Percentiles rank a stretch among this genome's conserved stretches.
Conservation (phyloP, 1,140 invertebrate genomes). For the Wiebesia pumilae region DNA sequence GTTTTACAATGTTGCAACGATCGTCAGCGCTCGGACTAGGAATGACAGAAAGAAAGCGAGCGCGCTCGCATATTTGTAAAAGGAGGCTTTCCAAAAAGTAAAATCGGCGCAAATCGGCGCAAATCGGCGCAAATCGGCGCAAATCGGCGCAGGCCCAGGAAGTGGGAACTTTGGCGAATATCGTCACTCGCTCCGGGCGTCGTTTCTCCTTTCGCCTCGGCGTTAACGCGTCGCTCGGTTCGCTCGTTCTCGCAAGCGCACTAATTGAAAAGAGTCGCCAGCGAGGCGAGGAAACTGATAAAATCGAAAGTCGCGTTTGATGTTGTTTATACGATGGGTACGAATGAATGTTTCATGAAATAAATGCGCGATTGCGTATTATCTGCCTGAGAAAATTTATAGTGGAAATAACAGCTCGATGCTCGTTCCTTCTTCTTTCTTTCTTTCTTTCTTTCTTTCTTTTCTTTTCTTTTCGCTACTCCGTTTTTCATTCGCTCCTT, state of each 20-base stretch:
- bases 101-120: too few relatives aligned
- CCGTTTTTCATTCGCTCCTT: too few relatives aligned
- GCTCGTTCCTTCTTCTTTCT: not conserved
- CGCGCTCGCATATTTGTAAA: too few relatives aligned
- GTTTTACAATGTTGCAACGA: too few relatives aligned
- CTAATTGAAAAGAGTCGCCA: constrained; percentile 52
- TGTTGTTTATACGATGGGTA: constrained; percentile 25
- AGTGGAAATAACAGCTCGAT: constrained; percentile 36
- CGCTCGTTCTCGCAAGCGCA: not conserved
- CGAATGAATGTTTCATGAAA: constrained; percentile 46
- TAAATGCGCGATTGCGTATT: constrained; percentile 35
- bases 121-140: too few relatives aligned
- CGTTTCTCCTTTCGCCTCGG: not conserved
- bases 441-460: not conserved
- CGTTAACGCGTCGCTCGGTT: not conserved
- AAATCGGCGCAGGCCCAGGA: too few relatives aligned
- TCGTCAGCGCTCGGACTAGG: too few relatives aligned
- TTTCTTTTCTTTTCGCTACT: not conserved
- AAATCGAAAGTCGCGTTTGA: constrained; percentile 45
- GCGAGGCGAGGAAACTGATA: constrained; percentile 32
- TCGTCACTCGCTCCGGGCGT: too few relatives aligned
- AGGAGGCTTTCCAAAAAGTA: too few relatives aligned
- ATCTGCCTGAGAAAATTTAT: constrained; percentile 47
- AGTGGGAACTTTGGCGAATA: too few relatives aligned
- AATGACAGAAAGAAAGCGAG: too few relatives aligned